phyloP scores from a whole-genome alignment of 2,113 vertebrate species.

The Ptyas mucosa region DNA sequence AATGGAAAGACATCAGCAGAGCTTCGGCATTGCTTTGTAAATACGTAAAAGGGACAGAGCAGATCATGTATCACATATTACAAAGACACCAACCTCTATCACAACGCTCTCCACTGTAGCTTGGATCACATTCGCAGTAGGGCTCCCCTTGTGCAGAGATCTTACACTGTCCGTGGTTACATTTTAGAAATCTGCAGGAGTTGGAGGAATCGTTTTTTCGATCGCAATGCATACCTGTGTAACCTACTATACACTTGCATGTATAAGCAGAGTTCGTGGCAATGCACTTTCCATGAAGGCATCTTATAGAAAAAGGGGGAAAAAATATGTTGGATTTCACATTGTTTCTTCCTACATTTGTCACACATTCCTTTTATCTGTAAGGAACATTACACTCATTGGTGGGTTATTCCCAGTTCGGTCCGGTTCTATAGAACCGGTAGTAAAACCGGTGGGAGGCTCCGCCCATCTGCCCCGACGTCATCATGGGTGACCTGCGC shows the following conservation, averaged over 20 bases:
- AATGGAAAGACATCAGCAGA: background rate
- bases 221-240: constrained; percentile 82
- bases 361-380: background rate
- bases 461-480: too few species aligned
- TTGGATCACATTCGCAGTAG: constrained; percentile 81
- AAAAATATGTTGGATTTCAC: background rate
- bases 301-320: constrained; percentile 69
- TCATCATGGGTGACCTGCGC: too few species aligned
- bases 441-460: too few species aligned
- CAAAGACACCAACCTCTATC: constrained; percentile 77
- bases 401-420: too few species aligned
- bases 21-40: background rate
- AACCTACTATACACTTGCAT: constrained; percentile 87
- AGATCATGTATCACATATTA: background rate
- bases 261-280: constrained; percentile 74
- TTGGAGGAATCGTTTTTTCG: constrained; percentile 74
- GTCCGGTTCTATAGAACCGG: too few species aligned
- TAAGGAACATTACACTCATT: background rate
- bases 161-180: constrained; percentile 86
- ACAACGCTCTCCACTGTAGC: constrained; percentile 80
- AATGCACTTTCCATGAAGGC: constrained; percentile 81
- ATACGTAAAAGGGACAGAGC: background rate
- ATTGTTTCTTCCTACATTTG: background rate
- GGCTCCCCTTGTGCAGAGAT: constrained; percentile 77
- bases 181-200: constrained; percentile 82